Conservation (phyloP, 2,888 invertebrate genomes). For the Habroteleia sp. region DNA sequence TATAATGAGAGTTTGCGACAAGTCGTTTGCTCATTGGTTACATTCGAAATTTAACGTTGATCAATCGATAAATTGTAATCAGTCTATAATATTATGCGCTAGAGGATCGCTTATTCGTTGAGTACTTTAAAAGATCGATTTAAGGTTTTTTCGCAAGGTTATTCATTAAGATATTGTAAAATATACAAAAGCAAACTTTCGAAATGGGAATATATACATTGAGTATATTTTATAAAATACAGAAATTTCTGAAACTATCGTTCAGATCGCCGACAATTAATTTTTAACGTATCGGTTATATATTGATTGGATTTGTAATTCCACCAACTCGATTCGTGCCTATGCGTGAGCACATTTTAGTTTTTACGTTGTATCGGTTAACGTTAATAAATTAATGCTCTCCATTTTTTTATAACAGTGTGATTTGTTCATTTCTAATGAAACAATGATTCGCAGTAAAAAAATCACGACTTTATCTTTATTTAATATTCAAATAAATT, state of each 20-base stretch:
- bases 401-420: constrained; percentile 6
- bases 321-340: constrained; percentile 48
- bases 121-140: constrained; percentile 20
- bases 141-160: not conserved
- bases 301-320: constrained; percentile 29
- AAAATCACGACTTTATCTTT: constrained; percentile 3
- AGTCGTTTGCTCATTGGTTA: constrained; percentile 42
- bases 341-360: constrained; percentile 38
- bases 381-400: constrained; percentile 50
- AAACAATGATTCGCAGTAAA: constrained; percentile 16
- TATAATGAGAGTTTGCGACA: constrained; percentile 35
- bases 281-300: constrained; percentile 24
- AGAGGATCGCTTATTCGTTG: constrained; percentile 32
- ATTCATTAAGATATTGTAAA: not conserved
- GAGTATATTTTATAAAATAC: constrained; percentile 29
- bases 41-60: constrained; percentile 40
- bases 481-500: constrained; percentile 42
- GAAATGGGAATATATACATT: constrained; percentile 33
- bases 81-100: constrained; percentile 60
- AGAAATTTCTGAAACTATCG: constrained; percentile 23
- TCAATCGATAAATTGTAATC: constrained; percentile 50
- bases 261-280: constrained; percentile 19
- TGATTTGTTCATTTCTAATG: constrained; percentile 36
- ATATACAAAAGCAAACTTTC: not conserved
- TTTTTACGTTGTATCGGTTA: constrained; percentile 39